phyloP scores from a whole-genome alignment of 2,888 invertebrate genomes.

The Diploptera punctata region DNA sequence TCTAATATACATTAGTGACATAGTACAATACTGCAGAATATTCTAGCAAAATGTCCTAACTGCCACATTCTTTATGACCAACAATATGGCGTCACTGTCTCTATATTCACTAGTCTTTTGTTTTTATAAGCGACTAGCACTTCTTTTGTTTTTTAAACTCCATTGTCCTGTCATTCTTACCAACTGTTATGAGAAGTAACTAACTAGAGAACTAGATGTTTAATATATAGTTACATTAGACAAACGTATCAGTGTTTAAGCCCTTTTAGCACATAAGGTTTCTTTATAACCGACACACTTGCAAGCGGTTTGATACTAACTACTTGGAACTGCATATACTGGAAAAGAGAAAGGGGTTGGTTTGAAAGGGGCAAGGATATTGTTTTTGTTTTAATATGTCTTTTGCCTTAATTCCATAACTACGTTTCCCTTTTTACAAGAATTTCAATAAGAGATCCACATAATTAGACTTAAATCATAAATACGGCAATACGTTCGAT shows the following conservation, averaged over 20 bases:
- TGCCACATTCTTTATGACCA: too few relatives aligned
- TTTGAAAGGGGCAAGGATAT: too few relatives aligned
- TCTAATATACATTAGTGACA: constrained; percentile 26
- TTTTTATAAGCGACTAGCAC: neutral
- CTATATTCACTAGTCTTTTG: too few relatives aligned
- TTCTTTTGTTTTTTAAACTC: neutral
- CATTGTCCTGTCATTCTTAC: too few relatives aligned
- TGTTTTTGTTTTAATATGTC: too few relatives aligned
- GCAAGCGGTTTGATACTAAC: neutral
- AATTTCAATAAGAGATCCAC: neutral
- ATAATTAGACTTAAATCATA: neutral
- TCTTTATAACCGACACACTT: neutral
- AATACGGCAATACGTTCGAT: neutral
- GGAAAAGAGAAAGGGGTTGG: neutral
- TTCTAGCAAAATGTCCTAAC: too few relatives aligned
- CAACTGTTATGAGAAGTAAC: neutral
- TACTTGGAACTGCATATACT: neutral
- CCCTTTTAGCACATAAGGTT: neutral
- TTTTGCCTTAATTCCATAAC: too few relatives aligned
- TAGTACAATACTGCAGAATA: neutral
- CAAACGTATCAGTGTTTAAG: too few relatives aligned
- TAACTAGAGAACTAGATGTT: neutral
- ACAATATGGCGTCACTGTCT: too few relatives aligned
- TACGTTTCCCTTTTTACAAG: too few relatives aligned
- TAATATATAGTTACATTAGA: too few relatives aligned